Base-by-base conservation (phyloP, 2,888 invertebrate species). In the Melanchra persicariae region DNA sequence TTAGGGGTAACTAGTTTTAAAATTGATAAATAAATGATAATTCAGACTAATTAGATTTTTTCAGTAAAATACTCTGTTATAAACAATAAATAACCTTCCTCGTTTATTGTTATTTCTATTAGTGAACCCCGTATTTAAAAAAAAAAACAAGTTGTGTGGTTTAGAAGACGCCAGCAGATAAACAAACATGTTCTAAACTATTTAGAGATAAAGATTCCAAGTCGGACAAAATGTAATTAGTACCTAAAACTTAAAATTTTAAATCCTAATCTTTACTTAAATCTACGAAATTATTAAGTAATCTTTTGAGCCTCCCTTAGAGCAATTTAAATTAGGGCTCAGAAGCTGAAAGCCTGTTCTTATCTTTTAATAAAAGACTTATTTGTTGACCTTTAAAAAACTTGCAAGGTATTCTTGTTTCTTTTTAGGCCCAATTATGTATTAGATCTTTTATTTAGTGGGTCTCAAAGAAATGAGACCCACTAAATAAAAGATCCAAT, bases 201-300 rank as follows among this genome's bases (percentile, higher is more conserved):
- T 40, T 40, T 40, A 40, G 40, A 40, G 1, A 12, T 40, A 40
- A 15, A 5, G 15, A 12, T 40, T 52, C 5, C 8, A 30, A 57
- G 43, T 70, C 8, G 34, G 19, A 9, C 22, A 10, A 34, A 71
- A 71, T 19, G 8, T 24, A 43, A 64, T 64, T 40, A 17, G 10
- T 15, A 45, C n/a, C n/a, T n/a, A 26, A 34, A 17, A 24, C 43
- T 65, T 49, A 2, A 12, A 17, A 52, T n/a, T 47, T 47, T 40
- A 12, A 51, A 52, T 30, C 26, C 12, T 72, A 57, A 74, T 65
- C 26, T 45, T 4, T 12, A 19, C 47, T 30, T 1, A 30, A 55
- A 63, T 72, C 63, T 55, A 17, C 6, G 9, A 58, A 74, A 66
- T 51, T 66, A 66, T 74, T 65, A 45, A 12, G 9, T 74, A 51